A percentile compares a stretch with the other conserved stretches of the same genome.
phyloP scores from a whole-genome alignment of 2,113 vertebrate genomes.

The Aspiorhynchus laticeps region DNA sequence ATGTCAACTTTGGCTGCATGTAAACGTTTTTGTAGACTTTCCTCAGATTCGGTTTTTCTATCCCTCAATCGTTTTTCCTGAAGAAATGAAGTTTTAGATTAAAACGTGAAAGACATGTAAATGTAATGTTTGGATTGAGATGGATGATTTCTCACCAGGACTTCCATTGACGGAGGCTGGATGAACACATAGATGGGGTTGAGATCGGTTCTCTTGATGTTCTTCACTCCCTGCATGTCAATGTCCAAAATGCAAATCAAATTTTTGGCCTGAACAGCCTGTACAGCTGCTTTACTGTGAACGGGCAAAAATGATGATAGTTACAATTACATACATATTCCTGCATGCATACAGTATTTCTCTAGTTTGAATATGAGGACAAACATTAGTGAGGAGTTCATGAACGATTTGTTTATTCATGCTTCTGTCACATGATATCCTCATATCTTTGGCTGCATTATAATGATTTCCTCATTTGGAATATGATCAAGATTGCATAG shows the following conservation, averaged over 20 bases:
- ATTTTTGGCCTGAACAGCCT: conserved; percentile 88
- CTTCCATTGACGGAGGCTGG: conserved; percentile 85
- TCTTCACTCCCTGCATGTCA: conserved; percentile 95
- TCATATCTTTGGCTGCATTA: too few species aligned
- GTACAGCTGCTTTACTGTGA: conserved; percentile 86
- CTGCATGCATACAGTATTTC: background rate
- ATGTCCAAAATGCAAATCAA: conserved; percentile 95
- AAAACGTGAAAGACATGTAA: background rate
- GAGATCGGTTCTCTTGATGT: conserved; percentile 89
- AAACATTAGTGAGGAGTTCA: background rate
- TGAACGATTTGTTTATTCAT: too few species aligned
- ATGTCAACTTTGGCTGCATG: conserved; percentile 79
- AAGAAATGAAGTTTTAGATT: background rate
- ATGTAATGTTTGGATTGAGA: background rate
- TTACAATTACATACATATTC: background rate
- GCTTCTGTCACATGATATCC: too few species aligned
- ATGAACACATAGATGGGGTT: conserved; percentile 90
- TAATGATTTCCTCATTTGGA: too few species aligned
- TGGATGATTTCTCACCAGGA: conserved; percentile 78
- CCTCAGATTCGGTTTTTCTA: conserved; percentile 89
- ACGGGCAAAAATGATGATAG: background rate
- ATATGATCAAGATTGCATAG: too few species aligned
- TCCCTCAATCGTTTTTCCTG: conserved; percentile 89
- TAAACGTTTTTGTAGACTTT: conserved; percentile 86
- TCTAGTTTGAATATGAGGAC: background rate